Evolutionary conservation across 2,888 invertebrate genomes (phyloP).

Genomic region (Entomobrya multifasciata): DNA sequence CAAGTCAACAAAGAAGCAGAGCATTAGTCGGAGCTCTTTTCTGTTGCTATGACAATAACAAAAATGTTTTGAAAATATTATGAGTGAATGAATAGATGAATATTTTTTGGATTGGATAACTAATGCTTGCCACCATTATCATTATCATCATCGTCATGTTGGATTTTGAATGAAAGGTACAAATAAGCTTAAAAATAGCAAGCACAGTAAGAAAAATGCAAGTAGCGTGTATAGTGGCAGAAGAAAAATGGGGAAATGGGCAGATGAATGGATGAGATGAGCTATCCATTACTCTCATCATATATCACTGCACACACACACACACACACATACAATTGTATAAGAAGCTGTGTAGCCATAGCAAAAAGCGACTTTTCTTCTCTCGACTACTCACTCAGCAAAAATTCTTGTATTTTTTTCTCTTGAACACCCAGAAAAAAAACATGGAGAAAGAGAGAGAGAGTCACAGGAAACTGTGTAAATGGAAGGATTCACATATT

Average conservation of each 20-base stretch:
- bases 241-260: conserved; percentile 68
- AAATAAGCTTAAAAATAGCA: conserved; percentile 14
- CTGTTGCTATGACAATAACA: conserved; percentile 41
- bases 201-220: conserved; percentile 29
- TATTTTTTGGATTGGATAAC: not conserved
- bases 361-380: not conserved
- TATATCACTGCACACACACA: conserved; percentile 56
- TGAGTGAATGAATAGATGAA: not conserved
- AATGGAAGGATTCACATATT: conserved; percentile 45
- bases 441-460: conserved; percentile 7
- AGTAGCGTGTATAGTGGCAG: not conserved
- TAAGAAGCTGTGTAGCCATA: too few species aligned
- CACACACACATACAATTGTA: not conserved
- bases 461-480: conserved; percentile 50
- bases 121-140: too few species aligned
- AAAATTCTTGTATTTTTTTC: conserved; percentile 22
- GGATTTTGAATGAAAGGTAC: conserved; percentile 18
- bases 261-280: conserved; percentile 71
- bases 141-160: not conserved
- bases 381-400: not conserved
- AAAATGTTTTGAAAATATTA: not conserved
- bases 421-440: not conserved
- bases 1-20: not conserved
- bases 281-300: conserved; percentile 73
- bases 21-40: not conserved